Evolutionary conservation across 2,797 vertebrate species (phyloP).

Genomic region (Poeciliopsis presidionis): DNA sequence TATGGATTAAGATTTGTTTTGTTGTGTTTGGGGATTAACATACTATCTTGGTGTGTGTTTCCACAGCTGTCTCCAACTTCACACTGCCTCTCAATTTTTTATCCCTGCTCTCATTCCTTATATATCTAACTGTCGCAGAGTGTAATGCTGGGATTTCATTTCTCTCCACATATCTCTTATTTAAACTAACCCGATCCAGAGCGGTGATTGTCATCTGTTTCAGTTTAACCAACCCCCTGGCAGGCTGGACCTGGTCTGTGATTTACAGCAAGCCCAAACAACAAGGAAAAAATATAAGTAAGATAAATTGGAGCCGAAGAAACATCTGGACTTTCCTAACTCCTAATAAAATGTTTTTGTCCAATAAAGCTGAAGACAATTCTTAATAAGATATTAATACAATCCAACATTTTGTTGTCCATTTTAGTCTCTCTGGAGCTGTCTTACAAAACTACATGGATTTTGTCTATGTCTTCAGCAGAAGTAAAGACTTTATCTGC

Average conservation of each 20-base stretch:
- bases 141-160: conserved; percentile 6
- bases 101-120: conserved; percentile 7
- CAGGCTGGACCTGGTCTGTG: background rate
- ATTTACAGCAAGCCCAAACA: background rate
- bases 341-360: background rate
- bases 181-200: conserved; percentile 3
- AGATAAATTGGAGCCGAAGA: background rate
- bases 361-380: background rate
- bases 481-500: too few relatives aligned
- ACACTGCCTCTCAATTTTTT: conserved; percentile 22
- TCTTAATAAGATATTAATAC: background rate
- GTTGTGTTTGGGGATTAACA: conserved; percentile 46
- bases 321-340: background rate
- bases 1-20: conserved; percentile 46
- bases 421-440: background rate
- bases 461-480: too few relatives aligned
- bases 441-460: too few relatives aligned
- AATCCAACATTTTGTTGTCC: background rate
- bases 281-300: background rate
- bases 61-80: conserved; percentile 18
- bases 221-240: background rate
- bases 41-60: conserved; percentile 29
- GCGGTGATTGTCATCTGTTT: conserved; percentile 10
- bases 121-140: background rate
- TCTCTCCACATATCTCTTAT: background rate